A percentile compares a stretch with the other conserved stretches of the same genome.
phyloP scores from a whole-genome alignment of 2,797 vertebrate species.

The Glyptemys insculpta region DNA sequence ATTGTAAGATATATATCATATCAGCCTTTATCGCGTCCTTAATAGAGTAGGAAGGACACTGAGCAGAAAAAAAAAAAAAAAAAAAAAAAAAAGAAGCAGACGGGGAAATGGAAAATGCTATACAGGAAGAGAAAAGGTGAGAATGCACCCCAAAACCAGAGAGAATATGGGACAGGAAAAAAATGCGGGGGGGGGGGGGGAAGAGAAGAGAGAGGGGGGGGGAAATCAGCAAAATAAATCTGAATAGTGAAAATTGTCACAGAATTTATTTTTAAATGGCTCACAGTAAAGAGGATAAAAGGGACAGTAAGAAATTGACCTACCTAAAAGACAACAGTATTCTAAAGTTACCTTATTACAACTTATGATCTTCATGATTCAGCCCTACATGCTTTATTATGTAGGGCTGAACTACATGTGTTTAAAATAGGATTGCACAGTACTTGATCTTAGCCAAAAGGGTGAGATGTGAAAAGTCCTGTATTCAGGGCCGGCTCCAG shows the following conservation, averaged over 20 bases:
- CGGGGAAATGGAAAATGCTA: neutral
- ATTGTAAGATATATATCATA: neutral
- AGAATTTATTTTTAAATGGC: neutral
- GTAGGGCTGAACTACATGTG: neutral
- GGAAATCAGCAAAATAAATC: neutral
- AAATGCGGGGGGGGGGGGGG: neutral
- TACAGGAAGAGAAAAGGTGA: neutral
- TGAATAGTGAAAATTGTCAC: neutral
- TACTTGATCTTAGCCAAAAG: neutral
- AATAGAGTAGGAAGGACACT: neutral
- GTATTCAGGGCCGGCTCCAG: neutral
- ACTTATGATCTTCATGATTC: neutral
- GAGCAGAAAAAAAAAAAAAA: neutral
- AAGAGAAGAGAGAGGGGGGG: too few relatives aligned
- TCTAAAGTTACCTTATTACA: fast-evolving
- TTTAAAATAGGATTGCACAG: neutral
- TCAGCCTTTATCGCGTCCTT: constrained; percentile 1
- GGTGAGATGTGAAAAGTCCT: neutral
- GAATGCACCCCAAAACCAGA: neutral
- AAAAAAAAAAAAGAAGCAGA: neutral
- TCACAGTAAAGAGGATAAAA: neutral
- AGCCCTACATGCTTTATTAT: neutral
- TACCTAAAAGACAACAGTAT: neutral
- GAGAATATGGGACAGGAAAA: neutral
- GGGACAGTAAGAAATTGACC: neutral